Conservation (phyloP, 2,113 vertebrate genomes). For the Arenaria interpres region DNA sequence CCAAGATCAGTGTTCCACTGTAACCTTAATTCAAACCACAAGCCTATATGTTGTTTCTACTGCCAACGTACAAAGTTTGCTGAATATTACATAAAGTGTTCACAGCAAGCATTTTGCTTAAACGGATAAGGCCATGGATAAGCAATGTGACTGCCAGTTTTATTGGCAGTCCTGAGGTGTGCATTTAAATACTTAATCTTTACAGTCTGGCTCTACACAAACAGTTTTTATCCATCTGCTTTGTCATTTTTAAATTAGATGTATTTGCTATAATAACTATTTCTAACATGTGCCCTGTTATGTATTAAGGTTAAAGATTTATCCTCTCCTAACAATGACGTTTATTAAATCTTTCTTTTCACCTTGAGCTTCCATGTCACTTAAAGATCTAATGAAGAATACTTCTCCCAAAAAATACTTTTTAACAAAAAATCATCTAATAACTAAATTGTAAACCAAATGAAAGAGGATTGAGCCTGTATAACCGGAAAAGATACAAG, state of each 20-base stretch:
- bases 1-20: slow-evolving; percentile 7
- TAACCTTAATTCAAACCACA: slow-evolving; percentile 53
- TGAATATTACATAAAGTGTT: slow-evolving; percentile 56
- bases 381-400: background rate
- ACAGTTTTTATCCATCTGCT: background rate
- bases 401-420: background rate
- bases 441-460: background rate
- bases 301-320: background rate
- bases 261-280: background rate
- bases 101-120: slow-evolving; percentile 7
- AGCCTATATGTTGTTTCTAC: background rate
- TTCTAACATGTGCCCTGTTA: background rate
- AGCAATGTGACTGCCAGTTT: background rate
- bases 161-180: background rate
- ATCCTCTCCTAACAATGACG: background rate
- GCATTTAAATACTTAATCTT: background rate
- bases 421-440: background rate
- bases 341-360: background rate
- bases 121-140: background rate
- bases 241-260: background rate
- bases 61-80: slow-evolving; percentile 31
- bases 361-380: background rate
- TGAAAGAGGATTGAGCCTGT: background rate
- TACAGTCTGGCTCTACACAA: slow-evolving; percentile 3
- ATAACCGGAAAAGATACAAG: background rate